phyloP scores from a whole-genome alignment of 1,140 invertebrate genomes.

The Manduca sexta region DNA sequence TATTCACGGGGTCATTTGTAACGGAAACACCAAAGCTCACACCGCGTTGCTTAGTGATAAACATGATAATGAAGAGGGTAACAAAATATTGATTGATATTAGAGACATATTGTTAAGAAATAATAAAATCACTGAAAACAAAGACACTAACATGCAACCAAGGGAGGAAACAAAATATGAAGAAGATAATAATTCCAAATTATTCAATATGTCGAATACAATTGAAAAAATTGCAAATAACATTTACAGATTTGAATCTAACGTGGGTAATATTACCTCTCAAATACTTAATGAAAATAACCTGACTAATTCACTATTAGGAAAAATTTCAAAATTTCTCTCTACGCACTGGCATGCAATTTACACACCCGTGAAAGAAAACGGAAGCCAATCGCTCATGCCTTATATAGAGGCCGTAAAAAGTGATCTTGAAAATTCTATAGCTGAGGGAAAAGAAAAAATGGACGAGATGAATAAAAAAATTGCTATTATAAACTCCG shows the following conservation, averaged over 20 bases:
- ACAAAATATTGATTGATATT: constrained; percentile 2
- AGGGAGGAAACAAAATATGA: too few relatives aligned
- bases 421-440: constrained; percentile 15
- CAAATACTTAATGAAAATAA: constrained; percentile 9
- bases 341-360: neutral
- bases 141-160: too few relatives aligned
- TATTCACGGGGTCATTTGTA: constrained; percentile 34
- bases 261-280: constrained; percentile 8
- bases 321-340: constrained; percentile 18
- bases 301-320: constrained; percentile 19
- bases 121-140: constrained; percentile 1
- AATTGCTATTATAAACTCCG: constrained; percentile 8
- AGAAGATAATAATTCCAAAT: neutral
- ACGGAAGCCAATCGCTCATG: constrained; percentile 11
- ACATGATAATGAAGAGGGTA: neutral
- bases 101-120: constrained; percentile 1
- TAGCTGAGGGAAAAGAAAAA: constrained; percentile 20
- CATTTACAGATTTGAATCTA: constrained; percentile 5
- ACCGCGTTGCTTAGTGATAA: neutral
- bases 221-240: constrained; percentile 7
- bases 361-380: constrained; percentile 3
- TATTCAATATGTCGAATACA: constrained; percentile 2
- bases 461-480: constrained; percentile 18
- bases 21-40: constrained; percentile 5
- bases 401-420: constrained; percentile 19